Base-by-base conservation (phyloP, 2,797 vertebrate species). In the Eremophila alpestris region DNA sequence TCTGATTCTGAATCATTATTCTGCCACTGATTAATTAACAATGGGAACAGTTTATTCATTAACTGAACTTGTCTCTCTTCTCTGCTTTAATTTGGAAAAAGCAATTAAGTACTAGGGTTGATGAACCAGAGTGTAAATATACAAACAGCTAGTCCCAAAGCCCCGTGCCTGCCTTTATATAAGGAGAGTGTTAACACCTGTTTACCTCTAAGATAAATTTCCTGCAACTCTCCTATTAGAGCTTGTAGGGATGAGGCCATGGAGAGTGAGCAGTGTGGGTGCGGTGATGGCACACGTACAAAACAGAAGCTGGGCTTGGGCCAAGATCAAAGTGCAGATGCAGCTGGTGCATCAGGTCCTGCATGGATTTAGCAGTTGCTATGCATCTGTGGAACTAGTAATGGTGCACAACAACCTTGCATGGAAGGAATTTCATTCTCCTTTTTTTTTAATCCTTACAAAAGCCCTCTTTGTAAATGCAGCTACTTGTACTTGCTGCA, bases 1-100 rank as follows among this genome's bases (percentile, higher is more conserved):
- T 95, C 94, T 96, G 83, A 88, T 81, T 76, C 85, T 46, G 74
- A 90, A 63, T 76, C 63, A 60, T 94, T 95, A 76, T 96, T 94
- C 74, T 79, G 59, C 41, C 3, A 29, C 65, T 7, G 89, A 94
- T 95, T 95, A 97, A 95, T 94, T 97, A 96, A 93, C 87, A 96
- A 79, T 82, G 85, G 59, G 85, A 93, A 86, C 80, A 90, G 90
- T 94, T 93, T 94, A 93, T 91, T 97, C 83, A 86, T 93, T 94
- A 96, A 60, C n/a, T 73, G 79, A 84, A 84, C 62, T 96, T 91
- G 63, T 79, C 67, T 90, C 54, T 91, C 26, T 83, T 77, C 81
- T 87, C 83, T 73, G 77, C 74, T 86, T 90, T 88, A 93, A 90
- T 96, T 93, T 96, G 80, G 88, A 75, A 79, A 93, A 84, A 94